Evolutionary conservation across 2,888 invertebrate species (phyloP).

Genomic region (Polydesmus complanatus): DNA sequence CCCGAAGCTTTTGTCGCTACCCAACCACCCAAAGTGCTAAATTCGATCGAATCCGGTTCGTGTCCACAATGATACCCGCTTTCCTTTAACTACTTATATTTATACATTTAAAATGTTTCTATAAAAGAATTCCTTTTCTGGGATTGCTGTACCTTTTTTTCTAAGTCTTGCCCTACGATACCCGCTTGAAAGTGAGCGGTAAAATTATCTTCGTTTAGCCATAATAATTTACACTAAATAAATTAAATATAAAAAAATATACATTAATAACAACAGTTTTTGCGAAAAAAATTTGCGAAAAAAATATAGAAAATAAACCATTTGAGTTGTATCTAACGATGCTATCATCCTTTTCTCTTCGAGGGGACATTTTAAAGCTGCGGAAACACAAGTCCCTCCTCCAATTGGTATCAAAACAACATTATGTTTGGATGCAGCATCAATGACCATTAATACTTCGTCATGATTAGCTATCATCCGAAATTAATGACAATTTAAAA

Average conservation of each 20-base stretch:
- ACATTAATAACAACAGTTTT: too few species aligned
- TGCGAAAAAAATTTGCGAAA: background rate
- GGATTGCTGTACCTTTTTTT: conserved; percentile 41
- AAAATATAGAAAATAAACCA: conserved; percentile 40
- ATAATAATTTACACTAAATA: conserved; percentile 63
- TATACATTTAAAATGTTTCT: conserved; percentile 22
- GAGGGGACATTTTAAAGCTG: conserved; percentile 68
- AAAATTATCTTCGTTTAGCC: conserved; percentile 76
- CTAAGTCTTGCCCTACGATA: conserved; percentile 87
- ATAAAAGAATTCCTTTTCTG: too few species aligned
- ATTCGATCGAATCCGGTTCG: conserved; percentile 97
- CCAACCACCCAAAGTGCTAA: conserved; percentile 87
- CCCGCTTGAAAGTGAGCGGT: conserved; percentile 74
- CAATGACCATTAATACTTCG: conserved; percentile 65
- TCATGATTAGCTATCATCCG: conserved; percentile 47
- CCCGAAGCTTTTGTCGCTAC: conserved; percentile 92
- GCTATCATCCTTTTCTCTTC: conserved; percentile 66
- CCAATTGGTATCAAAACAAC: conserved; percentile 85
- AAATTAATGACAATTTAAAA: too few species aligned
- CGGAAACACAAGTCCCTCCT: conserved; percentile 81
- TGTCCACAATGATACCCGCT: conserved; percentile 82
- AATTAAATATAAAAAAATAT: conserved; percentile 7
- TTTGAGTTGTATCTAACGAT: conserved; percentile 82
- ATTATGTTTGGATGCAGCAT: conserved; percentile 54
- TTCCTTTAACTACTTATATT: conserved; percentile 43